These are phyloP conservation scores for Oreochromis aureus DNA, from an alignment of 2,113 vertebrate species.

Conservation along the genomic window DNA sequence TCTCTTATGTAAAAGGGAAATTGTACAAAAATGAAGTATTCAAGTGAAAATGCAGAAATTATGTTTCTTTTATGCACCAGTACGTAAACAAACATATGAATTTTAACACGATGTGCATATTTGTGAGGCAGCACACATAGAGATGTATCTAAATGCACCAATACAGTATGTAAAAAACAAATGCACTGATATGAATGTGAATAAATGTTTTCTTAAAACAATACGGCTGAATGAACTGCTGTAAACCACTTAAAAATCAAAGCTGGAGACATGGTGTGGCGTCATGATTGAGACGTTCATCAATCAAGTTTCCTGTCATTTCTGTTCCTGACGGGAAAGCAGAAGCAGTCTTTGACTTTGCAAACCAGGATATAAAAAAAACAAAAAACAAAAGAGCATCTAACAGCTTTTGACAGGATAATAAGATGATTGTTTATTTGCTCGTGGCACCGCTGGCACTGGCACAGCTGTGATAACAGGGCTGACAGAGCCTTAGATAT, in stretches of 20 bases:
- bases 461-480: neutral
- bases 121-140: neutral
- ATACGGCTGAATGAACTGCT: constrained; percentile 14
- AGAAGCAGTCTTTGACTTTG: neutral
- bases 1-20: constrained; percentile 49
- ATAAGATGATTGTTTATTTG: neutral
- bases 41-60: constrained; percentile 38
- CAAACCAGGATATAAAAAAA: neutral
- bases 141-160: constrained; percentile 39
- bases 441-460: neutral
- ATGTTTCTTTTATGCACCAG: constrained; percentile 22
- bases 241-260: neutral
- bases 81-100: neutral
- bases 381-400: accelerated
- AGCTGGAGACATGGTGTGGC: neutral
- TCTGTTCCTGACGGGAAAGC: neutral
- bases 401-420: neutral
- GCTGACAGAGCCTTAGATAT: neutral
- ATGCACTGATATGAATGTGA: constrained; percentile 75
- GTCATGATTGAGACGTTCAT: neutral
- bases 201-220: constrained; percentile 75
- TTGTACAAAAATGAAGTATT: constrained; percentile 66
- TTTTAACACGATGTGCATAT: constrained; percentile 14
- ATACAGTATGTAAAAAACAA: constrained; percentile 59
- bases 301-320: neutral